Evolutionary conservation across 2,888 invertebrate genomes (phyloP).

Genomic region (Fabriciana adippe): DNA sequence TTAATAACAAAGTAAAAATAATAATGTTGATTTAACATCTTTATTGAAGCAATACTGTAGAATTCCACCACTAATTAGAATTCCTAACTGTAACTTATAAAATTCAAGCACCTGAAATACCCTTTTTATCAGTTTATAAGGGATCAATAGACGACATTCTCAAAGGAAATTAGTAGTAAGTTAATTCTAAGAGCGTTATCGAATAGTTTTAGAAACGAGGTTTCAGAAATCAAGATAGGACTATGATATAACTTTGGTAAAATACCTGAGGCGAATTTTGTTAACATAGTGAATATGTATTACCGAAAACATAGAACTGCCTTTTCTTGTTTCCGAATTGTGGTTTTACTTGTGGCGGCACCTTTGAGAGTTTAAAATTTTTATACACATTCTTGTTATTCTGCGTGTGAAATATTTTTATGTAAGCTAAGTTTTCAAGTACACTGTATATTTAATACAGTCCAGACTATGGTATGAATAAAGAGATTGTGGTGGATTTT

Average conservation of each 20-base stretch:
- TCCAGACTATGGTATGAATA: too few relatives aligned
- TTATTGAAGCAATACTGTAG: not conserved
- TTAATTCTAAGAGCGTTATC: slow-evolving; percentile 12
- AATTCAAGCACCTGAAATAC: slow-evolving; percentile 3
- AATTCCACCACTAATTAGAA: not conserved
- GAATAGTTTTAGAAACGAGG: slow-evolving; percentile 17
- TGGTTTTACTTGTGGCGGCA: not conserved
- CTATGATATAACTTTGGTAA: slow-evolving; percentile 14
- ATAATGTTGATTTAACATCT: too few relatives aligned
- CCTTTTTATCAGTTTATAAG: slow-evolving; percentile 12
- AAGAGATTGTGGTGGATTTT: too few relatives aligned
- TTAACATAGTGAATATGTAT: slow-evolving; percentile 13
- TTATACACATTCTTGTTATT: not conserved
- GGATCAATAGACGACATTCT: slow-evolving; percentile 14
- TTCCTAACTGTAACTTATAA: slow-evolving; percentile 8
- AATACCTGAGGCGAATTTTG: slow-evolving; percentile 16
- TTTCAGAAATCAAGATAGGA: slow-evolving; percentile 20
- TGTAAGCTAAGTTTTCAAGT: too few relatives aligned
- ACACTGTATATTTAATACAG: too few relatives aligned
- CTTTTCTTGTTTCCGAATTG: not conserved
- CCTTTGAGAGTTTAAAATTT: not conserved
- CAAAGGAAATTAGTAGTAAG: slow-evolving; percentile 15
- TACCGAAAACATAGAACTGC: not conserved
- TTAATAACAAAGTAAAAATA: too few relatives aligned
- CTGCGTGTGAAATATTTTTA: too few relatives aligned